Base-by-base conservation (phyloP, 1,140 invertebrate genomes). In the Zaprionus davidi region DNA sequence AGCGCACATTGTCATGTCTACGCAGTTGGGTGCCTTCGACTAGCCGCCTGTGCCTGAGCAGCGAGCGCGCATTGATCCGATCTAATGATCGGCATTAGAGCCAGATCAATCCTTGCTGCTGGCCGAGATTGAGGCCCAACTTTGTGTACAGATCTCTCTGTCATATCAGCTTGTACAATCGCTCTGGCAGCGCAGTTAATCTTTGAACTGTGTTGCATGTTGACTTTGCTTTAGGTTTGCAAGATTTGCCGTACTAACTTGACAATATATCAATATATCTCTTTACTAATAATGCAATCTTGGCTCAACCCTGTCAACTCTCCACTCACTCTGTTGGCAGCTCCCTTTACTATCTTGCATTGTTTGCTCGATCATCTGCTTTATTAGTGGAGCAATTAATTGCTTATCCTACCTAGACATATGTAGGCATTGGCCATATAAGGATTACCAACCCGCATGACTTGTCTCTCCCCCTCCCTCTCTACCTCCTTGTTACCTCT, bases 351-450 rank as follows among this genome's bases (percentile, higher is more conserved):
- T 38, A 12, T 36, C 41, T 44, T 6, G 15, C 41, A 44, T 17
- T 44, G 15, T 17, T 44, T 2, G n/a, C 41, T 20, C n/a, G n/a
- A 46, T 46, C 65, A 77, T 51, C 73, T 70, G 83, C 83, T 86
- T 86, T 80, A 83, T 86, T 88, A 87, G 85, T 79, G 62, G 81
- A 75, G 77, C 81, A 84, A 87, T 90, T 90, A 90, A 88, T 87
- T 87, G 73, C 62, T 71, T 71, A 65, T 53, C 57, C 65, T 69
- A 57, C 34, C 34, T 3, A 67, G 72, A 70, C 72, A 75, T 75
- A 59, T 70, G 72, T 70, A 75, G 72, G 59, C 28, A 58, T 63
- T 65, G 41, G 77, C 82, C 82, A 68, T 87, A 82, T 79, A 86
- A 68, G 82, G 78, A 77, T 60, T 26, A 67, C 66, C 44, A 71